Conservation (phyloP, 2,888 invertebrate genomes). For the Phyto melanocephala region DNA sequence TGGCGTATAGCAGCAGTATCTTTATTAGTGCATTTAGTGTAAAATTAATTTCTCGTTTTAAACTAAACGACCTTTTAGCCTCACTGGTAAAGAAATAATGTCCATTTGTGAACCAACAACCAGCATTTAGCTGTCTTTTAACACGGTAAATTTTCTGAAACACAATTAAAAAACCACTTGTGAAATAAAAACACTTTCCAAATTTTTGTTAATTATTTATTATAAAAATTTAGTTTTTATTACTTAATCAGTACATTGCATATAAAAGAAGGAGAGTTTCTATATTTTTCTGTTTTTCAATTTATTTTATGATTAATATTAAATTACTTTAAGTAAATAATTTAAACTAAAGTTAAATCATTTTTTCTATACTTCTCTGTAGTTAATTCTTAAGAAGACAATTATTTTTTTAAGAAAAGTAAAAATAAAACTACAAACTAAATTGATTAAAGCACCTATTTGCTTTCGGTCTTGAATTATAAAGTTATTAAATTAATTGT, state of each 20-base stretch:
- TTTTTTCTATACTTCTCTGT: constrained; percentile 25
- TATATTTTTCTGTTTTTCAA: not conserved
- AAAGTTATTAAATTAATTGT: constrained; percentile 13
- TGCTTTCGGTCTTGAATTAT: constrained; percentile 47
- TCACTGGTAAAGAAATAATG: too few relatives aligned
- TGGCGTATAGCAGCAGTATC: too few relatives aligned
- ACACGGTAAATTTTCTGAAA: too few relatives aligned
- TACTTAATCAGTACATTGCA: constrained; percentile 77
- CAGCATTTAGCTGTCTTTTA: too few relatives aligned
- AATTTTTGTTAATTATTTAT: constrained; percentile 66
- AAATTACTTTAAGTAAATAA: constrained; percentile 67
- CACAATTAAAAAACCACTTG: too few relatives aligned
- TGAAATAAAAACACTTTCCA: constrained; percentile 46
- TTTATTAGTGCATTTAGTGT: too few relatives aligned
- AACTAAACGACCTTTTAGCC: too few relatives aligned
- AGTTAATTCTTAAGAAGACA: not conserved
- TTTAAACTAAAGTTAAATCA: constrained; percentile 43
- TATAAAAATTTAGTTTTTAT: constrained; percentile 67
- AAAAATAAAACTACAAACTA: constrained; percentile 20
- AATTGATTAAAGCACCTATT: constrained; percentile 57
- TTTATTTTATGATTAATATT: constrained; percentile 41
- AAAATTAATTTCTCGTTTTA: too few relatives aligned
- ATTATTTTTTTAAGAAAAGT: constrained; percentile 1
- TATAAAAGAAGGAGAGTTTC: constrained; percentile 69
- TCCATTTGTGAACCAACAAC: too few relatives aligned